Evolutionary conservation across 2,888 invertebrate genomes (phyloP), one percentile per base, ranked within the genome.

Genomic region (Antitype chi): DNA sequence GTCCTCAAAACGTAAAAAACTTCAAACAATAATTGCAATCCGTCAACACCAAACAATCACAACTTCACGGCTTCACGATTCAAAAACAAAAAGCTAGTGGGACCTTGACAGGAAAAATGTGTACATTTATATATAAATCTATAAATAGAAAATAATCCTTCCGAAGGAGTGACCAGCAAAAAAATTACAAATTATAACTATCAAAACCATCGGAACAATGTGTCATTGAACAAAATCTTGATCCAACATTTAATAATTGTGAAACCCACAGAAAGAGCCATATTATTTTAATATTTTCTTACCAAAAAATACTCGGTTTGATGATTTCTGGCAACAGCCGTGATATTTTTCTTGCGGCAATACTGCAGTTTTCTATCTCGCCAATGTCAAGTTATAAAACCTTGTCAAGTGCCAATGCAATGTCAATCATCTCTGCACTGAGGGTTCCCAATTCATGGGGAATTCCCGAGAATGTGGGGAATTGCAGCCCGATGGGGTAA

Each of bases 11-110:
- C 49, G 7, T 15, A 20, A 52, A 52, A n/a, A n/a, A n/a, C n/a
- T n/a, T n/a, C n/a, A n/a, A n/a, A n/a, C n/a, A n/a, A n/a, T n/a
- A n/a, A n/a, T n/a, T n/a, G n/a, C n/a, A n/a, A n/a, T n/a, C n/a
- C n/a, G n/a, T n/a, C 15, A 64, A 43, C 20, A 47, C n/a, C 28
- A 52, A 77, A 64, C 20, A 71, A 43, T 38, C n/a, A 70, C 38
- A 70, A 78, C 20, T 57, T 62, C 15, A 57, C 23, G 20, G n/a
- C 43, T 76, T 20, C 11, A 13, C n/a, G 23, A 32, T 25, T 62
- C 43, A 74, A 72, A 75, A 53, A 15, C 13, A 17, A 49, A 53
- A 4, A 60, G 13, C 38, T 49, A 49, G 1, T 32, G 1, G 1
- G 32, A 32, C n/a, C n/a, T n/a, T n/a, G n/a, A n/a, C n/a, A n/a